Percentiles rank a stretch among this genome's conserved stretches.
Evolutionary conservation across 2,113 vertebrate genomes (phyloP).

Genomic region (Oryzias melastigma): DNA sequence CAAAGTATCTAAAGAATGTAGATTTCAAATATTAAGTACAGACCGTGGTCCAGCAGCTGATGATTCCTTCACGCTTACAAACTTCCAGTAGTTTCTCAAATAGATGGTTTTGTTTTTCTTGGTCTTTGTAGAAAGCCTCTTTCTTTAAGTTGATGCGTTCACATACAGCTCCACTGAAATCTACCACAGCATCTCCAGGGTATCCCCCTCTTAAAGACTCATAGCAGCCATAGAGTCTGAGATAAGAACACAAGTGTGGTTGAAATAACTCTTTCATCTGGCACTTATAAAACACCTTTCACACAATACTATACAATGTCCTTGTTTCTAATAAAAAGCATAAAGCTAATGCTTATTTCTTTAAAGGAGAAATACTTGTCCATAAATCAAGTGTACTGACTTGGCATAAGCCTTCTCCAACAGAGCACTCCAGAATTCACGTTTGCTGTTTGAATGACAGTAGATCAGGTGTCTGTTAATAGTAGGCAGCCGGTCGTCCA

Average conservation of each 20-base stretch:
- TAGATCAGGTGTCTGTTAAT: constrained; percentile 83
- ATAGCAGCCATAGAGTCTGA: constrained; percentile 88
- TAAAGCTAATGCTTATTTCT: not conserved
- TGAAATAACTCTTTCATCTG: too few relatives aligned
- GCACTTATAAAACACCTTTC: too few relatives aligned
- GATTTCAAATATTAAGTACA: not conserved
- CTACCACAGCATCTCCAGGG: constrained; percentile 90
- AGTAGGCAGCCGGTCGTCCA: constrained; percentile 92
- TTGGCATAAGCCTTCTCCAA: constrained; percentile 95
- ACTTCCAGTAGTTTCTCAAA: constrained; percentile 70
- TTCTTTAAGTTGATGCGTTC: constrained; percentile 83
- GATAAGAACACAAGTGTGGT: too few relatives aligned
- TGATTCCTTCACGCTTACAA: constrained; percentile 83
- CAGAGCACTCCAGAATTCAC: constrained; percentile 94
- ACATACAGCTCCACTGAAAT: constrained; percentile 90
- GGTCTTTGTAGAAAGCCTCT: constrained; percentile 76
- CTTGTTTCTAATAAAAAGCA: too few relatives aligned
- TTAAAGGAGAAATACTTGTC: not conserved
- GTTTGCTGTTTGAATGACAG: constrained; percentile 85
- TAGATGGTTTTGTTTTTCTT: constrained; percentile 82
- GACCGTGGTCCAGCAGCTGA: constrained; percentile 86
- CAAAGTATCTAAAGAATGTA: not conserved
- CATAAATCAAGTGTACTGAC: constrained; percentile 64
- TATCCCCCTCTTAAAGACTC: constrained; percentile 90
- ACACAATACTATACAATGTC: too few relatives aligned